Conservation (phyloP, 1,140 invertebrate species). For the Rhagoletis zephyria region DNA sequence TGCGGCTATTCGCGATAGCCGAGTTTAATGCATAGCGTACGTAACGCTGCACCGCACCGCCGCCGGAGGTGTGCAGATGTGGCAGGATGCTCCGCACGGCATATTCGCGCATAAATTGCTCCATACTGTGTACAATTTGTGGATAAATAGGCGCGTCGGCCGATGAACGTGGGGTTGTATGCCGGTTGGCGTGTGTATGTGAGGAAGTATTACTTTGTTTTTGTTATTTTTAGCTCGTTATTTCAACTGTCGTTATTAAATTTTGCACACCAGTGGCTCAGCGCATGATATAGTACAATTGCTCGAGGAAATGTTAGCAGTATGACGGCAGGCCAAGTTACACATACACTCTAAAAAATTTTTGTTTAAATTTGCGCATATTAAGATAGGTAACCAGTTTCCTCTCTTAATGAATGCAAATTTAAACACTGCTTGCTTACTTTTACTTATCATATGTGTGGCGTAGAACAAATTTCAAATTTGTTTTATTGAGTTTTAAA, state of each 20-base stretch:
- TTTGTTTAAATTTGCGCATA: too few relatives aligned
- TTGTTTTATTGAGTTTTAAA: too few relatives aligned
- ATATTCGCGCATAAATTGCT: constrained; percentile 61
- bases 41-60: not conserved
- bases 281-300: too few relatives aligned
- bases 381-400: too few relatives aligned
- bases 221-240: not conserved
- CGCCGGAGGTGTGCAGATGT: constrained; percentile 52
- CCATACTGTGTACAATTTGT: constrained; percentile 40
- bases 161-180: too few relatives aligned
- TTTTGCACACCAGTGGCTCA: not conserved
- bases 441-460: too few relatives aligned
- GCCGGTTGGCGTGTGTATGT: too few relatives aligned
- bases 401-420: too few relatives aligned
- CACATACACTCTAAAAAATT: too few relatives aligned
- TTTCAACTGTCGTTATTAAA: constrained; percentile 1
- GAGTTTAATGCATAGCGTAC: not conserved
- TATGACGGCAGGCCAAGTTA: not conserved
- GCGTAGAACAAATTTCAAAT: too few relatives aligned
- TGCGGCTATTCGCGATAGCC: not conserved
- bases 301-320: too few relatives aligned
- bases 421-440: too few relatives aligned
- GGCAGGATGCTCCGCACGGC: constrained; percentile 60
- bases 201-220: not conserved
- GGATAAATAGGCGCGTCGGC: not conserved